These are phyloP conservation scores for Xestia xanthographa DNA, from an alignment of 2,888 invertebrate genomes.

Conservation along the genomic window DNA sequence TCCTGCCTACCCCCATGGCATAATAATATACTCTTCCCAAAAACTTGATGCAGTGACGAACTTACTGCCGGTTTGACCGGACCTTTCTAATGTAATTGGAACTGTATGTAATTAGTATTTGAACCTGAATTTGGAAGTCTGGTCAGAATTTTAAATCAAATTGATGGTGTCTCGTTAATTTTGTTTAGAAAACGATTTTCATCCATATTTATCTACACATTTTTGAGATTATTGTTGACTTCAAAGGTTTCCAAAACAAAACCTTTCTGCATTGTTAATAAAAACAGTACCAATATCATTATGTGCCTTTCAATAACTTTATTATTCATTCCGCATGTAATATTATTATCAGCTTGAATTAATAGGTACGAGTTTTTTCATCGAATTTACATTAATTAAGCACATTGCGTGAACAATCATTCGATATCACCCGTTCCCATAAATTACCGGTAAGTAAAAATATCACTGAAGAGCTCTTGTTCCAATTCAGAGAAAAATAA, in stretches of 20 bases:
- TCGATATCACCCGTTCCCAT: background rate
- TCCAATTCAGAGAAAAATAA: constrained; percentile 14
- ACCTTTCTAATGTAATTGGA: background rate
- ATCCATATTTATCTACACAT: background rate
- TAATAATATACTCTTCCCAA: background rate
- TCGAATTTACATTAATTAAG: background rate
- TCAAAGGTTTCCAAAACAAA: background rate
- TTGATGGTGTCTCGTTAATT: background rate
- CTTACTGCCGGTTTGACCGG: background rate
- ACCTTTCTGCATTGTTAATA: background rate
- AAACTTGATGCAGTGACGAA: background rate
- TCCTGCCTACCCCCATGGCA: background rate
- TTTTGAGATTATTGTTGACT: background rate
- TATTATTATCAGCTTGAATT: background rate
- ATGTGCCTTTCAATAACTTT: background rate
- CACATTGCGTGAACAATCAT: background rate
- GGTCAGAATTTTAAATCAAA: background rate
- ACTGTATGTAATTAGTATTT: background rate
- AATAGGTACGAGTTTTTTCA: background rate
- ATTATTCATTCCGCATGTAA: background rate
- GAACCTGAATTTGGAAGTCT: background rate
- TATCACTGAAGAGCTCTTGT: background rate
- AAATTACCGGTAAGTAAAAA: constrained; percentile 1
- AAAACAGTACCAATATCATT: background rate
- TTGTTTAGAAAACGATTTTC: too few species aligned